Evolutionary conservation across 92 coral and sea anemone species (phyloP), one percentile per base, ranked within the genome.

Genomic region (Zoanthus solanderi): DNA sequence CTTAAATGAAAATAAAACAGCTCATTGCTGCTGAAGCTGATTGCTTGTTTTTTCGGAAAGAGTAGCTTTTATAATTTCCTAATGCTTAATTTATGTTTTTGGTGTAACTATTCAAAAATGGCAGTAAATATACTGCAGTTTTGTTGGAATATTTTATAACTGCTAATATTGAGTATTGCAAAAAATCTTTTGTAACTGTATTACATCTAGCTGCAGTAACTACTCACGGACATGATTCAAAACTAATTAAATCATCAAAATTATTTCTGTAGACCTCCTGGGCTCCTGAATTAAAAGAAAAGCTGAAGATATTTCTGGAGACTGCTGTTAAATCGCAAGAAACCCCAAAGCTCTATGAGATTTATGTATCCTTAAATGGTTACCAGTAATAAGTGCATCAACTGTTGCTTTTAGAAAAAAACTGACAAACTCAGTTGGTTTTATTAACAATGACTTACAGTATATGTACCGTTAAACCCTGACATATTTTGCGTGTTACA

Each of bases 231-330:
- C 42, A 50, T 50, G 56, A 50, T 7, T 50, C 5, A 50, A 7
- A 50, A 50, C 29, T 63, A 63, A 63, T 5, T 4, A n/a, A 63
- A 18, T 23, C 7, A 60, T 60, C 8, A n/a, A 60, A 17, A 60
- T 32, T 60, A 29, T 85, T 83, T 45, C 78, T 71, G 31, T 87
- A 96, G 98, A 92, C 92, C 71, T 89, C 99, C 0, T 97, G 99
- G 99, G 90, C 93, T 63, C 88, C 94, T 48, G 96, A 97, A 66
- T 88, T 95, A 61, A 88, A 93, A 87, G 78, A 91, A 53, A 90
- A 93, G 47, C 88, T 97, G 66, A 88, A 92, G 83, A 85, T 65
- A 31, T 97, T 93, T 84, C 92, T 97, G 23, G 54, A 83, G 15
- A 65, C 90, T 15, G 75, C 93, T 58, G 79, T 97, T 58, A 97